A percentile compares a stretch with the other conserved stretches of the same genome.
Conservation (phyloP, 2,888 invertebrate species). For the Portevinia maculata region DNA sequence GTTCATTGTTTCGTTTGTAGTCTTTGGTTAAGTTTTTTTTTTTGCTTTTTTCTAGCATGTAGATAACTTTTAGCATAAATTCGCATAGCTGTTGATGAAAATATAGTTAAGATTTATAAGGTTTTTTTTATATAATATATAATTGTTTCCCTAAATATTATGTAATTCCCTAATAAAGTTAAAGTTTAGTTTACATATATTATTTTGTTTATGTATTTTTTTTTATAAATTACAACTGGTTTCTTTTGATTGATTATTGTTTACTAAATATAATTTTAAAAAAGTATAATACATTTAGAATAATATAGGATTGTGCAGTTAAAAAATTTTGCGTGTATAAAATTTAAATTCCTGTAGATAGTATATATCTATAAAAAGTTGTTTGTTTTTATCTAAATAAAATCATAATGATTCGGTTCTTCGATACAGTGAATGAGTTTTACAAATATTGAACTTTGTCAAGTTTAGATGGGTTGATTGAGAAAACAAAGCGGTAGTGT, state of each 20-base stretch:
- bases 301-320: constrained; percentile 73
- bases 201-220: constrained; percentile 13
- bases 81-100: constrained; percentile 34
- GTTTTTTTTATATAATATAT: constrained; percentile 21
- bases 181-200: constrained; percentile 29
- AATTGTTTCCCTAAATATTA: constrained; percentile 50
- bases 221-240: constrained; percentile 67
- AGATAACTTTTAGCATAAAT: constrained; percentile 46
- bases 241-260: constrained; percentile 54
- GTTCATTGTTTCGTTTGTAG: constrained; percentile 73
- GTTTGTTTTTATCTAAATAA: constrained; percentile 19
- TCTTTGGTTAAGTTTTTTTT: constrained; percentile 48
- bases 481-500: constrained; percentile 52
- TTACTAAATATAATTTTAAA: constrained; percentile 56
- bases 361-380: constrained; percentile 26
- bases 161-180: constrained; percentile 61
- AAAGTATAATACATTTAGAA: constrained; percentile 59
- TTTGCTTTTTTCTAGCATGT: constrained; percentile 22
- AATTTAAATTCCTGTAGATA: constrained; percentile 73
- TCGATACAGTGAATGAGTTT: constrained; percentile 43
- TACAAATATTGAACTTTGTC: constrained; percentile 23
- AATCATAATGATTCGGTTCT: constrained; percentile 40
- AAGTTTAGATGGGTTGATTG: background rate
- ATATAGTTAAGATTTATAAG: constrained; percentile 31
- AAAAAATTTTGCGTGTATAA: constrained; percentile 66